These are phyloP conservation scores for Rhinogobius similis DNA, from an alignment of 2,113 vertebrate species.

Conservation along the genomic window DNA sequence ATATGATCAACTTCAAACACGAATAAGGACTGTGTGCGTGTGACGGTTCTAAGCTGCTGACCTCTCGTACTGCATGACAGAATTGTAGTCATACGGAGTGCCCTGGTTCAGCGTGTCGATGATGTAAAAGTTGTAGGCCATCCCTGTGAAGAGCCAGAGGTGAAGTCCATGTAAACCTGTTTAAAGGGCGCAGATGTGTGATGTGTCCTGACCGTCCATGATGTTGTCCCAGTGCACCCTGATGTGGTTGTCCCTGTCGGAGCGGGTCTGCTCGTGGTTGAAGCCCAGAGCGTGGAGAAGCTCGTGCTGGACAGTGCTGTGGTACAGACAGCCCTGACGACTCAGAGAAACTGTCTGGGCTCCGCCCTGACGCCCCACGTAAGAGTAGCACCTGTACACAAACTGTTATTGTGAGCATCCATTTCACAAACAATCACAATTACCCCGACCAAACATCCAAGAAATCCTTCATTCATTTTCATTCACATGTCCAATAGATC, in stretches of 20 bases:
- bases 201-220: slow-evolving; percentile 24
- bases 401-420: no score
- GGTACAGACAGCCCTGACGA: slow-evolving; percentile 58
- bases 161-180: background rate
- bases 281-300: slow-evolving; percentile 76
- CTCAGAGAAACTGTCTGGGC: slow-evolving; percentile 70
- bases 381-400: slow-evolving; percentile 68
- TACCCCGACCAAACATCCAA: no score
- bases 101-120: slow-evolving; percentile 67
- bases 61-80: slow-evolving; percentile 76
- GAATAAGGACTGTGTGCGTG: no score
- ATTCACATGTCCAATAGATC: no score
- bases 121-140: slow-evolving; percentile 60
- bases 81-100: slow-evolving; percentile 70
- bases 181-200: background rate
- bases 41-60: background rate
- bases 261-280: slow-evolving; percentile 76
- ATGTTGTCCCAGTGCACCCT: slow-evolving; percentile 66
- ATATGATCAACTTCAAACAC: no score
- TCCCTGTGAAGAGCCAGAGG: slow-evolving; percentile 20
- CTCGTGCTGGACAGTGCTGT: slow-evolving; percentile 68
- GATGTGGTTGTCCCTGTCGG: slow-evolving; percentile 70
- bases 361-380: slow-evolving; percentile 52
- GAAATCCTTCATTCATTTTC: no score
- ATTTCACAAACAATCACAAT: no score